These are phyloP conservation scores for Palythoa heliodiscus DNA, from an alignment of 92 coral and sea anemone genomes.

Conservation along the genomic window DNA sequence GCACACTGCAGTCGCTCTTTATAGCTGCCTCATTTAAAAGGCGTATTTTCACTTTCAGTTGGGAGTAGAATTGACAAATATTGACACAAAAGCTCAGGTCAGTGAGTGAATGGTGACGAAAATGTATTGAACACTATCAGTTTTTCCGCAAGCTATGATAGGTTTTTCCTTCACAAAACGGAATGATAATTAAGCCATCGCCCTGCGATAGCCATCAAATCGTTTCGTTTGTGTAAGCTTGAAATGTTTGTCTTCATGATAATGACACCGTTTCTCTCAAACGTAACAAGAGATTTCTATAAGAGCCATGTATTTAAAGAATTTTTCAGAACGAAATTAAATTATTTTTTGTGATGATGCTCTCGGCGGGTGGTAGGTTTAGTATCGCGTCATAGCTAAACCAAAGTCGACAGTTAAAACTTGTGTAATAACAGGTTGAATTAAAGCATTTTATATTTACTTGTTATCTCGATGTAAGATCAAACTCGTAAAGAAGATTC, in stretches of 20 bases:
- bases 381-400: slow-evolving; percentile 6
- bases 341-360: slow-evolving; percentile 18
- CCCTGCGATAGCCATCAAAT: slow-evolving; percentile 12
- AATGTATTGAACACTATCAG: not conserved
- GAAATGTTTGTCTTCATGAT: slow-evolving; percentile 20
- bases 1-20: not conserved
- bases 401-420: slow-evolving; percentile 7
- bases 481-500: slow-evolving; percentile 16
- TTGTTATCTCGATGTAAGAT: slow-evolving; percentile 27
- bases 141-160: slow-evolving; percentile 27
- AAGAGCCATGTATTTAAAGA: not conserved
- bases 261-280: not conserved
- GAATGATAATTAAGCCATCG: slow-evolving; percentile 9
- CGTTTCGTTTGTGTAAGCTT: slow-evolving; percentile 23
- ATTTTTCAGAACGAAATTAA: slow-evolving; percentile 23
- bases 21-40: not conserved
- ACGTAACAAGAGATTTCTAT: slow-evolving; percentile 14
- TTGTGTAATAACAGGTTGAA: slow-evolving; percentile 20
- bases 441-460: slow-evolving; percentile 25
- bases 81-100: slow-evolving; percentile 40
- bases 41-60: not conserved
- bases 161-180: slow-evolving; percentile 14
- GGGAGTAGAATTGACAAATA: slow-evolving; percentile 19
- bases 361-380: slow-evolving; percentile 19
- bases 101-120: slow-evolving; percentile 16